Conservation (phyloP, 53 echinoderm and acorn worm species). For the Arbacia lixula region DNA sequence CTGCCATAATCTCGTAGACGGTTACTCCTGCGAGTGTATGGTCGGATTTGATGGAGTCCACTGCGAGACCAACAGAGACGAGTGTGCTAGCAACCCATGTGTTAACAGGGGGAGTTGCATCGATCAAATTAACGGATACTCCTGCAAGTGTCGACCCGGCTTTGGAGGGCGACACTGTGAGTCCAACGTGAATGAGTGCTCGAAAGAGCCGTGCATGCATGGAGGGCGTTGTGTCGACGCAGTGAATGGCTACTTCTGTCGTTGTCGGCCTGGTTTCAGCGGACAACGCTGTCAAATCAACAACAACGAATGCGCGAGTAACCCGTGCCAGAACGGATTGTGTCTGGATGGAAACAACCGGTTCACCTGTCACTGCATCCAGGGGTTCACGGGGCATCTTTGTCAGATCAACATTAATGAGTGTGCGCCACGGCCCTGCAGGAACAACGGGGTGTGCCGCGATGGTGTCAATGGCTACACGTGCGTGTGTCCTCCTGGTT, state of each 20-base stretch:
- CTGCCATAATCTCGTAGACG: constrained; percentile 71
- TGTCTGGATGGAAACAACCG: constrained; percentile 69
- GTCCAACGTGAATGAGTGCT: constrained; percentile 70
- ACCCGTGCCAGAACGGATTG: constrained; percentile 72
- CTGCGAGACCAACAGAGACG: constrained; percentile 83
- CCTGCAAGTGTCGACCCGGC: constrained; percentile 82
- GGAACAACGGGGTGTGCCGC: constrained; percentile 67
- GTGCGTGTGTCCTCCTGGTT: constrained; percentile 78
- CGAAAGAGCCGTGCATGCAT: constrained; percentile 73
- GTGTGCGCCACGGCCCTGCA: constrained; percentile 71
- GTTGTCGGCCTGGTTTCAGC: constrained; percentile 36
- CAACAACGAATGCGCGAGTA: constrained; percentile 76
- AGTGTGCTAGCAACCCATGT: constrained; percentile 79
- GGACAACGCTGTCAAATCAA: constrained; percentile 54
- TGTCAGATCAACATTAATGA: constrained; percentile 78
- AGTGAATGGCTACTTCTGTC: constrained; percentile 66
- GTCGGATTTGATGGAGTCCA: constrained; percentile 76
- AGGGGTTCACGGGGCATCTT: constrained; percentile 63
- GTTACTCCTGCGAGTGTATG: constrained; percentile 75
- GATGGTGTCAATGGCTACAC: constrained; percentile 69
- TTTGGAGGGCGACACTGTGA: constrained; percentile 77
- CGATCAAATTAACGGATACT: constrained; percentile 92
- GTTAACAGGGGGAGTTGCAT: constrained; percentile 78
- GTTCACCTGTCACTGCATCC: constrained; percentile 58
- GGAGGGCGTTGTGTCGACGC: constrained; percentile 72